Evolutionary conservation across 2,797 vertebrate genomes (phyloP).

Genomic region (Vespertilio murinus): DNA sequence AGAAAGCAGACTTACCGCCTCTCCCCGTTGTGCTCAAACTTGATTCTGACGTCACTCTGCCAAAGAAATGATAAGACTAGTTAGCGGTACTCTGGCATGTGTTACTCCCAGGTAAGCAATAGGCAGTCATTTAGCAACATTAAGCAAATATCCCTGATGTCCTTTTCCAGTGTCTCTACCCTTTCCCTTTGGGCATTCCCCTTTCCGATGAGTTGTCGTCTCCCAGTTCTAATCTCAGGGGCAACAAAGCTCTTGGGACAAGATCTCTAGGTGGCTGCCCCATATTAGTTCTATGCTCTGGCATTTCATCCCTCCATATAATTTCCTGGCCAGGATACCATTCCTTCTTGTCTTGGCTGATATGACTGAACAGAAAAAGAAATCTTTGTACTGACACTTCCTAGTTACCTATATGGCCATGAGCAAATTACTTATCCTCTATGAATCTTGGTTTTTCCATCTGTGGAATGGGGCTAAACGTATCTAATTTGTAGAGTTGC

Average conservation of each 20-base stretch:
- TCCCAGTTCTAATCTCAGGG: not conserved
- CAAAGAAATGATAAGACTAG: constrained; percentile 69
- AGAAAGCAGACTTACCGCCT: constrained; percentile 88
- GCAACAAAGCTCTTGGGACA: constrained; percentile 3
- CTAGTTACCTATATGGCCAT: not conserved
- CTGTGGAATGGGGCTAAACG: not conserved
- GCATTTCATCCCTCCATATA: not conserved
- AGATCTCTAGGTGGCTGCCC: not conserved
- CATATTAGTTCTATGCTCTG: not conserved
- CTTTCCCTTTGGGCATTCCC: not conserved
- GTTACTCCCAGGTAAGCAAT: not conserved
- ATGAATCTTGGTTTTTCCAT: not conserved
- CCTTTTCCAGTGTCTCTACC: not conserved
- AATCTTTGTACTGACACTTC: constrained; percentile 18
- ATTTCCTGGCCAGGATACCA: not conserved
- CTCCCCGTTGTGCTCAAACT: constrained; percentile 95
- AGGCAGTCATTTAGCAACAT: not conserved
- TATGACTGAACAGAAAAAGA: constrained; percentile 16
- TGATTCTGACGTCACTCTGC: constrained; percentile 91
- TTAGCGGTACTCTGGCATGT: constrained; percentile 65
- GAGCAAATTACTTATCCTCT: constrained; percentile 31
- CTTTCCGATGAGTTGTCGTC: not conserved
- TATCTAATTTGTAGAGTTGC: not conserved
- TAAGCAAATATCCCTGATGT: constrained; percentile 25
- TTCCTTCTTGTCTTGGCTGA: constrained; percentile 33